Evolutionary conservation across 53 echinoderm and acorn worm species (phyloP).

Genomic region (Antedon mediterranea): DNA sequence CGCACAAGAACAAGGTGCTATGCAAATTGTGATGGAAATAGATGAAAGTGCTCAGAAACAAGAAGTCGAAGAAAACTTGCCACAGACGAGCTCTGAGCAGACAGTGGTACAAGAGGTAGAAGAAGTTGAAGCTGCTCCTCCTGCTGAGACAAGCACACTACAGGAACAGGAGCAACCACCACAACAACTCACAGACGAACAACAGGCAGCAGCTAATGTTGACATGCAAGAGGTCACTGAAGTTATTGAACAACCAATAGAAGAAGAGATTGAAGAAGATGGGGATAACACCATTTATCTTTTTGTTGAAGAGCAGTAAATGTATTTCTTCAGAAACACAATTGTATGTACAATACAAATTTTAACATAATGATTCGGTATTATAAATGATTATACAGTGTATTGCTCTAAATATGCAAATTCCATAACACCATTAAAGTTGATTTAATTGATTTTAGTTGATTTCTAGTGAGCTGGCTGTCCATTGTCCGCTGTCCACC

Average conservation of each 20-base stretch:
- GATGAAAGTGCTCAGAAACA: background rate
- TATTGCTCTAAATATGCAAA: too few species aligned
- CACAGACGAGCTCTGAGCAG: background rate
- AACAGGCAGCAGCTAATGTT: background rate
- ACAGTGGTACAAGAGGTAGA: slow-evolving; percentile 3
- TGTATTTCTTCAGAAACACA: too few species aligned
- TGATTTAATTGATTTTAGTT: too few species aligned
- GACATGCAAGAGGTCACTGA: background rate
- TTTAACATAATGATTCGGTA: too few species aligned
- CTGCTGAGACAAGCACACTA: too few species aligned
- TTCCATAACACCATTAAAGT: too few species aligned
- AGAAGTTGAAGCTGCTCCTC: slow-evolving; percentile 15
- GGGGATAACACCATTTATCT: slow-evolving; percentile 96
- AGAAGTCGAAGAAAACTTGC: background rate
- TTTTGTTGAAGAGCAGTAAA: slow-evolving; percentile 90
- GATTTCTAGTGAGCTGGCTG: too few species aligned
- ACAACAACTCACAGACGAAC: too few species aligned
- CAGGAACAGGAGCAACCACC: background rate
- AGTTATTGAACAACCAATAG: background rate
- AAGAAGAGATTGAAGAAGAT: slow-evolving; percentile 37
- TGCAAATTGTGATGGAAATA: background rate
- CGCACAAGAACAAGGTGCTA: background rate
- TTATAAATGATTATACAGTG: too few species aligned
- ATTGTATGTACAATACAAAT: too few species aligned
- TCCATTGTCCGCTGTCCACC: too few species aligned